These are phyloP conservation scores for Opisthocomus hoazin DNA, from an alignment of 2,113 vertebrate genomes.

Conservation along the genomic window DNA sequence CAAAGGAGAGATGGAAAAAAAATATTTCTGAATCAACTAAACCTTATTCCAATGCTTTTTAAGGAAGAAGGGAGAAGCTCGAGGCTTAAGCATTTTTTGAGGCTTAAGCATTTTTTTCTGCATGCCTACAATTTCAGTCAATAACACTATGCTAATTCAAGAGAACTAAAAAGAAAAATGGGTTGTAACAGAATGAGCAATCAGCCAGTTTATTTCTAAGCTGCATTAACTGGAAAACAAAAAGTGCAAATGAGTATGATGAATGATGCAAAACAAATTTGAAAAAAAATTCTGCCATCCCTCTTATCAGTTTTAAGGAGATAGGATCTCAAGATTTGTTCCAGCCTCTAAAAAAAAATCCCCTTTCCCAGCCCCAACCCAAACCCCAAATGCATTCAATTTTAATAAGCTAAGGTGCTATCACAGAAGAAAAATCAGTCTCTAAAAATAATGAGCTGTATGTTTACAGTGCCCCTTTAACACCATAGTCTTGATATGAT, in stretches of 20 bases:
- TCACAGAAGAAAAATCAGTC: constrained; percentile 61
- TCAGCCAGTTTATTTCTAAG: constrained; percentile 27
- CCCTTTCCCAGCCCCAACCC: not conserved
- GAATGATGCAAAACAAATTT: constrained; percentile 16
- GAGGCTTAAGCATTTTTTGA: not conserved
- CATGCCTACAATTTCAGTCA: not conserved
- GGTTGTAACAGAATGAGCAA: constrained; percentile 30
- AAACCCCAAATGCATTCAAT: constrained; percentile 39
- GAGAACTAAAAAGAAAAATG: constrained; percentile 57
- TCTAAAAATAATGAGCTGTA: constrained; percentile 52
- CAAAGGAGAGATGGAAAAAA: not conserved
- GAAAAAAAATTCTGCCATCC: constrained; percentile 28
- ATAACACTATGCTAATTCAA: constrained; percentile 41
- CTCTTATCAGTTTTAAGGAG: constrained; percentile 6
- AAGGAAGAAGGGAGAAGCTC: not conserved
- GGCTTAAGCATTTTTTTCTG: not conserved
- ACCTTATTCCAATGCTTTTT: not conserved
- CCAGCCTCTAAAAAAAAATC: constrained; percentile 18
- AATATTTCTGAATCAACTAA: not conserved
- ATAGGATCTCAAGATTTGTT: constrained; percentile 17
- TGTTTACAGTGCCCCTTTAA: constrained; percentile 62
- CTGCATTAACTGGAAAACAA: constrained; percentile 58
- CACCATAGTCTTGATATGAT: constrained; percentile 58
- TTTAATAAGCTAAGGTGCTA: constrained; percentile 64
- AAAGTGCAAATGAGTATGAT: not conserved